Conservation (phyloP, 2,797 vertebrate species). For the Heliangelus exortis region DNA sequence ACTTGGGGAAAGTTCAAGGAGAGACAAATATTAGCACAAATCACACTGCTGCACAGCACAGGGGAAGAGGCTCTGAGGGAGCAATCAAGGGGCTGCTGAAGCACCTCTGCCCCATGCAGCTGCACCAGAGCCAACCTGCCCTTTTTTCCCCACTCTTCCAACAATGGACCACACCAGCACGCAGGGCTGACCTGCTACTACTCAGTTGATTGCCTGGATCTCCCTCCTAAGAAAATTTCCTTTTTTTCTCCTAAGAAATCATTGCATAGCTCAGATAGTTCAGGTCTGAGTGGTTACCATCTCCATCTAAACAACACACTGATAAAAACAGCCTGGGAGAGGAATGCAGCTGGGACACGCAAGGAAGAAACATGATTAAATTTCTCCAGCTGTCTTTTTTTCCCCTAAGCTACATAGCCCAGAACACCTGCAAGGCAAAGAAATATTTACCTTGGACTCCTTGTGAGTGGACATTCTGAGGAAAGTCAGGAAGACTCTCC, state of each 20-base stretch:
- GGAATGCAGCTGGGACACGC: background rate
- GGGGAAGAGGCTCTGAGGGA: background rate
- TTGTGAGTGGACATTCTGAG: constrained; percentile 97
- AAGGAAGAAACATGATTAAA: background rate
- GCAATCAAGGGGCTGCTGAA: fast-evolving
- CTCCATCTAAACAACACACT: background rate
- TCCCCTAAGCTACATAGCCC: background rate
- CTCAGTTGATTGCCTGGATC: background rate
- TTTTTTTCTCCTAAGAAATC: background rate
- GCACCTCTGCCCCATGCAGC: background rate
- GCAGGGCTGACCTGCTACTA: background rate
- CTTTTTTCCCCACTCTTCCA: background rate
- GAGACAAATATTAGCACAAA: background rate
- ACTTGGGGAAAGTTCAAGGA: background rate
- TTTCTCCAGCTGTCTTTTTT: background rate
- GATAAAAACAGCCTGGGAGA: background rate
- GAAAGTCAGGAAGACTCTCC: constrained; percentile 89
- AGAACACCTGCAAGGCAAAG: background rate
- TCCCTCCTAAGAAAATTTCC: background rate
- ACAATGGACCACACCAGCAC: fast-evolving
- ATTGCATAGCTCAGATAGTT: background rate
- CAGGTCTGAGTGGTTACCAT: background rate
- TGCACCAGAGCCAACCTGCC: background rate
- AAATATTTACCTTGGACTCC: constrained; percentile 89
- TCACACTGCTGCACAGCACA: fast-evolving